Percentiles rank a stretch among this genome's conserved stretches.
phyloP scores from a whole-genome alignment of 2,888 invertebrate species.

The Ennomos quercinarius region DNA sequence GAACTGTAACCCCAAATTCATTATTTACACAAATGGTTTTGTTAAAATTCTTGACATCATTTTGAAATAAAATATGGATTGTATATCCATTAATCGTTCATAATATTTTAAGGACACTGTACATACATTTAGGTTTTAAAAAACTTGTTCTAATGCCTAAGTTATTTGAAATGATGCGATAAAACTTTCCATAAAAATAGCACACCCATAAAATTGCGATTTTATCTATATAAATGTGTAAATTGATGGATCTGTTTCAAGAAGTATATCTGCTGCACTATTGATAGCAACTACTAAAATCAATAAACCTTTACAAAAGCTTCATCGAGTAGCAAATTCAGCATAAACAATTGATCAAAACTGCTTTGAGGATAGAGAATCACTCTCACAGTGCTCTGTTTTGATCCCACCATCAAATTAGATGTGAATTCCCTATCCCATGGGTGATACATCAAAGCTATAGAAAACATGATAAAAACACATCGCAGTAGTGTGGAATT shows the following conservation, averaged over 20 bases:
- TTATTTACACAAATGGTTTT: too few relatives aligned
- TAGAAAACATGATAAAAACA: conserved; percentile 41
- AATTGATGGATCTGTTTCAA: not conserved
- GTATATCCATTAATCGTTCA: too few relatives aligned
- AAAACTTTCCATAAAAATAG: too few relatives aligned
- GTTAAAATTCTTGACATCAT: too few relatives aligned
- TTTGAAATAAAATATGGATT: too few relatives aligned
- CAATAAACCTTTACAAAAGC: conserved; percentile 5
- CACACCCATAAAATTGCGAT: too few relatives aligned
- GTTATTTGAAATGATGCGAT: too few relatives aligned
- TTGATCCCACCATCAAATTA: conserved; percentile 65
- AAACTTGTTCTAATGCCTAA: too few relatives aligned
- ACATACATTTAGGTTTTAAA: too few relatives aligned
- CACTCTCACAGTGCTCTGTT: conserved; percentile 50
- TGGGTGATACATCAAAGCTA: conserved; percentile 62
- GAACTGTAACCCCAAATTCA: too few relatives aligned
- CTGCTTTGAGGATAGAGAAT: conserved; percentile 40
- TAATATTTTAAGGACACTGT: too few relatives aligned
- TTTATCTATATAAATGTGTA: too few relatives aligned
- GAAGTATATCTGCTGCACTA: not conserved
- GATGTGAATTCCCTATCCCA: conserved; percentile 58
- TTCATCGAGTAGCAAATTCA: conserved; percentile 27
- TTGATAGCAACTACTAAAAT: not conserved
- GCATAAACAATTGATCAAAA: conserved; percentile 36
- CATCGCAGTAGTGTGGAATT: conserved; percentile 26